These are phyloP conservation scores for Gonatopus flavifemur DNA, from an alignment of 1,140 invertebrate species.

Conservation along the genomic window DNA sequence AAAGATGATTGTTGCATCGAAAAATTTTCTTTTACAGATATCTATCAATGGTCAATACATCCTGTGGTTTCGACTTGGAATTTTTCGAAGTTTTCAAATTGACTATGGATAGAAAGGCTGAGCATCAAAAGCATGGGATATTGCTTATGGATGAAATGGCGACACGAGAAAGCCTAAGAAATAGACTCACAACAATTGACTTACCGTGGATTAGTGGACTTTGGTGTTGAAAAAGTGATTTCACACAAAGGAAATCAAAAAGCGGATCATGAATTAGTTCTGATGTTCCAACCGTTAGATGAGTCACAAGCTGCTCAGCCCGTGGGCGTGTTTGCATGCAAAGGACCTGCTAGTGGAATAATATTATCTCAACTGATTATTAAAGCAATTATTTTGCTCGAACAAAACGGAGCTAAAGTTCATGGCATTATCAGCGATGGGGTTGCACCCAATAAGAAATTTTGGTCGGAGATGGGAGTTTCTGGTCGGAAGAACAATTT, in stretches of 20 bases:
- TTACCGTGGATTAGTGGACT: slow-evolving; percentile 8
- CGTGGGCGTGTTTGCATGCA: neutral
- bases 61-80: slow-evolving; percentile 6
- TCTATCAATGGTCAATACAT: neutral
- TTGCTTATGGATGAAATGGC: slow-evolving; percentile 16
- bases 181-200: slow-evolving; percentile 6
- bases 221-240: slow-evolving; percentile 1
- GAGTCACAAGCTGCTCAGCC: neutral
- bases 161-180: slow-evolving; percentile 5
- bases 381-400: neutral
- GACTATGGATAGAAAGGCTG: neutral
- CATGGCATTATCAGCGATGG: neutral
- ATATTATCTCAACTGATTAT: neutral
- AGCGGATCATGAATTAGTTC: neutral
- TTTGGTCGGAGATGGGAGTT: neutral
- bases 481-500: neutral
- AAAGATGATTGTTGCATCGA: no score
- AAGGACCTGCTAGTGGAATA: neutral
- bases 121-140: neutral
- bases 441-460: neutral
- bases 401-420: neutral
- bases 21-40: neutral
- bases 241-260: neutral
- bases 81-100: slow-evolving; percentile 11
- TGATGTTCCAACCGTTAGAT: neutral